Evolutionary conservation across 2,797 vertebrate genomes (phyloP).

Genomic region (Manis crassicaudata): DNA sequence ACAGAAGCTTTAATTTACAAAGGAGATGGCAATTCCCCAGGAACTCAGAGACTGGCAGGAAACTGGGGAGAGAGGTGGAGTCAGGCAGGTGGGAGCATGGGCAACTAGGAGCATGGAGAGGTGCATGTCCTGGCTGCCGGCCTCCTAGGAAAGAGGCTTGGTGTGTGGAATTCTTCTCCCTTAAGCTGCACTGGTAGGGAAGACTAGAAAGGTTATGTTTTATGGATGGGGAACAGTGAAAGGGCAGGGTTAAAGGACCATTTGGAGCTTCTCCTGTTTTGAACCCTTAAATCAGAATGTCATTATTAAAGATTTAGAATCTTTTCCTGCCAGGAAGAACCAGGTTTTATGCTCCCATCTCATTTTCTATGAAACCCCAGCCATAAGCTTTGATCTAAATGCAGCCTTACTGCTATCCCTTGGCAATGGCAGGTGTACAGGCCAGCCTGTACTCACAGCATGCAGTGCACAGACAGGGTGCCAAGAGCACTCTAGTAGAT

Average conservation of each 20-base stretch:
- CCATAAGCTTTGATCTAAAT: not conserved
- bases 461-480: not conserved
- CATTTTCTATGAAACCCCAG: conserved; percentile 3
- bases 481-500: not conserved
- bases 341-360: not conserved
- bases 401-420: not conserved
- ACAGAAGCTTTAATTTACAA: not conserved
- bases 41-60: not conserved
- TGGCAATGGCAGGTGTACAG: not conserved
- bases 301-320: not conserved
- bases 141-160: not conserved
- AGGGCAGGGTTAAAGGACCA: not conserved
- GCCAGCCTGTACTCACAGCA: not conserved
- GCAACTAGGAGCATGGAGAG: not conserved
- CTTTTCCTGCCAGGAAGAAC: not conserved
- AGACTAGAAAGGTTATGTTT: not conserved
- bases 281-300: not conserved
- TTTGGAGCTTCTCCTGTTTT: not conserved
- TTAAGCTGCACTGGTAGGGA: not conserved
- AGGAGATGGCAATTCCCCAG: not conserved
- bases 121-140: not conserved
- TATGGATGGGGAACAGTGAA: not conserved
- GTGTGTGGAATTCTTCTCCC: not conserved
- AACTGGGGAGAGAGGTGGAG: not conserved
- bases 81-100: too few relatives aligned